Base-by-base conservation (phyloP, 2,797 vertebrate species). In the Betta splendens region DNA sequence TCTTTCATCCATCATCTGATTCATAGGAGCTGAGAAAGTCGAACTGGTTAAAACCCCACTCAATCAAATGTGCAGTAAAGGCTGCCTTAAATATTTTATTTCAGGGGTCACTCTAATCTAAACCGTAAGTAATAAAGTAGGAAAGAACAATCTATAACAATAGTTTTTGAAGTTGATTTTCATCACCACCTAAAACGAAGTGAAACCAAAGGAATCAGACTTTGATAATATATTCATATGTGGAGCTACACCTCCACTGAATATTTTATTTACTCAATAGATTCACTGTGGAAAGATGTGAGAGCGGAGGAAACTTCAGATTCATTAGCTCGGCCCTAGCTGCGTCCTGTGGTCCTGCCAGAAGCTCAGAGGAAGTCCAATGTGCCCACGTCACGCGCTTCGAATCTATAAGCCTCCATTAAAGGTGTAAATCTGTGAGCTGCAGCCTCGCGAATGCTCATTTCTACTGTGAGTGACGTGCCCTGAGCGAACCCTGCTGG, bases 41-140 rank as follows among this genome's bases (percentile, higher is more conserved):
- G 28, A 26, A 15, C 15, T 47, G 49, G 51, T 59, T 37, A 40
- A 51, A 50, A 35, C n/a, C 22, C 36, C 47, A 18, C 31, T 33
- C 17, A 36, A 56, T 62, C 38, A 23, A 20, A 23, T 38, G n/a
- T n/a, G n/a, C n/a, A 29, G 50, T 57, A 29, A 48, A 57, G 61
- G 50, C 7, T 45, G 16, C 47, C 21, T 39, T 32, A 49, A 38
- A 63, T 55, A n/a, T n/a, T n/a, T n/a, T n/a, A n/a, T n/a, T n/a
- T n/a, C n/a, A n/a, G n/a, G n/a, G n/a, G n/a, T n/a, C n/a, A n/a
- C n/a, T n/a, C n/a, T n/a, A n/a, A n/a, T n/a, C n/a, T n/a, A n/a
- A n/a, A n/a, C n/a, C n/a, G n/a, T n/a, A n/a, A n/a, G n/a, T n/a
- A n/a, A n/a, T n/a, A n/a, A n/a, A n/a, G n/a, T n/a, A n/a, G n/a